phyloP scores from a whole-genome alignment of 1,140 invertebrate species.

The Sitobion miscanthi region DNA sequence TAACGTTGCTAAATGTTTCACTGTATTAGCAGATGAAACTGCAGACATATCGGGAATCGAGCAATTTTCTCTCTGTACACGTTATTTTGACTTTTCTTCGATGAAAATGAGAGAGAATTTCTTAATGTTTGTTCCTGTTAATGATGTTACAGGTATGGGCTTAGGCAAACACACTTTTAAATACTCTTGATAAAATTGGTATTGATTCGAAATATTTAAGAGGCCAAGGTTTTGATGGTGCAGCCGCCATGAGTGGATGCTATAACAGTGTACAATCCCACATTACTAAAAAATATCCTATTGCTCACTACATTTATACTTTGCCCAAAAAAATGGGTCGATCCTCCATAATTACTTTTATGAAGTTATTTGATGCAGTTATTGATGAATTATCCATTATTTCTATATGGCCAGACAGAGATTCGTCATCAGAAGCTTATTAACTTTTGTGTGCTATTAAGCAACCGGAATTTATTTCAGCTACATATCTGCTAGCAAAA shows the following conservation, averaged over 20 bases:
- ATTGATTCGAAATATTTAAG: conserved; percentile 37
- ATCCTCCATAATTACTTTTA: too few species aligned
- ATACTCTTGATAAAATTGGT: neutral
- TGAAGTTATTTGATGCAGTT: too few species aligned
- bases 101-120: neutral
- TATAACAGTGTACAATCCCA: neutral
- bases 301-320: neutral
- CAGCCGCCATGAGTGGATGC: neutral
- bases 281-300: neutral
- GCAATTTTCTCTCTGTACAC: neutral
- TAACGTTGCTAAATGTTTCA: neutral
- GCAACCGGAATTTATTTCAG: too few species aligned
- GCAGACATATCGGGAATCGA: neutral
- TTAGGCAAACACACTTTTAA: neutral
- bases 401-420: too few species aligned
- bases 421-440: too few species aligned
- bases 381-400: too few species aligned
- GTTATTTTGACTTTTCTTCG: neutral
- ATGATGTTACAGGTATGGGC: neutral
- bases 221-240: conserved; percentile 51
- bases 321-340: too few species aligned
- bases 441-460: too few species aligned
- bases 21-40: neutral
- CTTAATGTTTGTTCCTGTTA: neutral
- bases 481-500: too few species aligned